phyloP scores from a whole-genome alignment of 1,140 invertebrate species.

The Conus ventricosus region DNA sequence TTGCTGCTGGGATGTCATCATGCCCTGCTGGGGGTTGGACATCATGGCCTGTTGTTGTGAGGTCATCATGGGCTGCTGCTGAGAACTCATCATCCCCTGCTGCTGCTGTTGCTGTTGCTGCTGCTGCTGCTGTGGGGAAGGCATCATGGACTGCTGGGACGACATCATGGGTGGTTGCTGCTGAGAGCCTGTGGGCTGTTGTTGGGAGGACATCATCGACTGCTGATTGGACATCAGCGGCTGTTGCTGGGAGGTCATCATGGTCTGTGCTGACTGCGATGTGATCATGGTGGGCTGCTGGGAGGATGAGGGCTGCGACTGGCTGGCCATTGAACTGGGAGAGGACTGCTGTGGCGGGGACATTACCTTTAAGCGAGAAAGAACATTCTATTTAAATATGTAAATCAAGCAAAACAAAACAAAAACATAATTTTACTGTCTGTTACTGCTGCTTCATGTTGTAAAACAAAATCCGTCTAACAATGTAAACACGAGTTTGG shows the following conservation, averaged over 20 bases:
- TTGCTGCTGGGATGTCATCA: conserved; percentile 53
- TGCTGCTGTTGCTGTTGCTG: conserved; percentile 36
- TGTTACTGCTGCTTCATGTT: too few relatives aligned
- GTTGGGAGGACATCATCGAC: conserved; percentile 65
- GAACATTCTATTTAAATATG: background rate
- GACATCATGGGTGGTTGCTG: conserved; percentile 60
- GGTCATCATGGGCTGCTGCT: conserved; percentile 48
- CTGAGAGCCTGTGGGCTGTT: conserved; percentile 61
- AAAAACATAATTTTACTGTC: too few relatives aligned
- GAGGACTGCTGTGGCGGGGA: conserved; percentile 32
- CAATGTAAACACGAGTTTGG: too few relatives aligned
- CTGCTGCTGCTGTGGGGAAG: conserved; percentile 41
- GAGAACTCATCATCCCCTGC: conserved; percentile 52
- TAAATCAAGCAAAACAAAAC: background rate
- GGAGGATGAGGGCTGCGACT: conserved; percentile 42
- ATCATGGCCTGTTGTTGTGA: conserved; percentile 58
- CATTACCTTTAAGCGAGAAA: conserved; percentile 28
- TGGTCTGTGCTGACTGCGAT: conserved; percentile 33
- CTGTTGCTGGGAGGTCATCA: conserved; percentile 60
- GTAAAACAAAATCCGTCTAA: too few relatives aligned
- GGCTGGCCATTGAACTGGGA: conserved; percentile 19
- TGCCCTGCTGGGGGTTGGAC: conserved; percentile 54
- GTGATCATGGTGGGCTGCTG: conserved; percentile 2
- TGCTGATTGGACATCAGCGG: conserved; percentile 53
- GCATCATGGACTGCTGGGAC: conserved; percentile 63